Evolutionary conservation across 2,113 vertebrate genomes (phyloP).

Genomic region (Eidolon helvum): DNA sequence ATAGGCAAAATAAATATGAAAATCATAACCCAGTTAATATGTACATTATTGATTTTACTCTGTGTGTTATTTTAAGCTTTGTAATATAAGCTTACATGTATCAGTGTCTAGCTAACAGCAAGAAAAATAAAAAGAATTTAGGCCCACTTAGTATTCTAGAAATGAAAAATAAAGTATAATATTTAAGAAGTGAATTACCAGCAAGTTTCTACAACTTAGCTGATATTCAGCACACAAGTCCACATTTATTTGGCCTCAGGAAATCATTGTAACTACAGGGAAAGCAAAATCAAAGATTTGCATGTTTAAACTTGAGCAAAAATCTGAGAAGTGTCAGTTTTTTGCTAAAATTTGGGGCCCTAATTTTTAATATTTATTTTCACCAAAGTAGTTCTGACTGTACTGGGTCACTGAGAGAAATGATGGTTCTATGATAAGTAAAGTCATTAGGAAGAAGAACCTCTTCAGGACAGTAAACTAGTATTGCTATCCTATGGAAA

Average conservation of each 20-base stretch:
- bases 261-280: slow-evolving; percentile 45
- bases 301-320: slow-evolving; percentile 37
- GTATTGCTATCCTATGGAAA: background rate
- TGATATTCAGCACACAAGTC: slow-evolving; percentile 53
- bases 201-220: slow-evolving; percentile 48
- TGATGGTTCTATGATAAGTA: slow-evolving; percentile 18
- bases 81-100: background rate
- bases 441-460: slow-evolving; percentile 32
- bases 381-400: slow-evolving; percentile 56
- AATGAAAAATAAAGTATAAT: slow-evolving; percentile 48
- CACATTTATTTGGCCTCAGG: slow-evolving; percentile 29
- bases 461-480: background rate
- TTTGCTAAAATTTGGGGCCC: slow-evolving; percentile 46
- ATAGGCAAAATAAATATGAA: slow-evolving; percentile 33
- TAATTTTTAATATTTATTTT: slow-evolving; percentile 42
- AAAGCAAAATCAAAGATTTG: slow-evolving; percentile 49
- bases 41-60: background rate
- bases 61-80: slow-evolving; percentile 67
- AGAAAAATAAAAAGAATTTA: slow-evolving; percentile 23
- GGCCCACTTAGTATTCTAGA: slow-evolving; percentile 14
- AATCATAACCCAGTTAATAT: background rate
- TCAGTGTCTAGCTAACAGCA: slow-evolving; percentile 42
- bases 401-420: slow-evolving; percentile 55
- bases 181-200: slow-evolving; percentile 74
- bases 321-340: too few species aligned